phyloP scores from a whole-genome alignment of 1,140 invertebrate genomes.

The Liolophura sinensis region DNA sequence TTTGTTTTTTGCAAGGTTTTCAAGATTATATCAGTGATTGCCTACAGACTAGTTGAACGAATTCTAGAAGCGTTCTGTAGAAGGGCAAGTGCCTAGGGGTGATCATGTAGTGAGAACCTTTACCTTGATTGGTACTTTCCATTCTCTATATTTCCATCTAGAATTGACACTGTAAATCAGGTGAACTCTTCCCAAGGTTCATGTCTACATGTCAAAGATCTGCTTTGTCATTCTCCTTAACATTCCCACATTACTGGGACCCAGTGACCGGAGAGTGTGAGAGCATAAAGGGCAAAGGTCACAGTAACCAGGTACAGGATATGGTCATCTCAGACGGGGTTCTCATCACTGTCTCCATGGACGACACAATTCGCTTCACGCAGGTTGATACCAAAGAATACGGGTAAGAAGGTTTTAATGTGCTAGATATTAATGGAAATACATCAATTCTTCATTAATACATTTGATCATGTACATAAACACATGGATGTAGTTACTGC shows the following conservation, averaged over 20 bases:
- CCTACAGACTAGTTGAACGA: background rate
- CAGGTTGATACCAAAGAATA: conserved; percentile 70
- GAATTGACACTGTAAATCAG: too few species aligned
- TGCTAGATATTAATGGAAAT: too few species aligned
- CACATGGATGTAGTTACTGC: background rate
- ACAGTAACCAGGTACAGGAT: conserved; percentile 93
- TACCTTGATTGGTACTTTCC: too few species aligned
- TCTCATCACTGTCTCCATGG: conserved; percentile 86
- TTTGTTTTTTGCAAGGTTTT: background rate
- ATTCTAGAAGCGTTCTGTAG: background rate
- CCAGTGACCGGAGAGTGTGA: conserved; percentile 76
- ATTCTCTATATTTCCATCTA: too few species aligned
- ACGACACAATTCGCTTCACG: conserved; percentile 81
- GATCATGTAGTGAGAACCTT: background rate
- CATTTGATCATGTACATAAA: background rate
- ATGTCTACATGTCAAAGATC: too few species aligned
- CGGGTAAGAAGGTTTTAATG: conserved; percentile 51
- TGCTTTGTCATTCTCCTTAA: conserved; percentile 23
- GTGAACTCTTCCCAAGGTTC: too few species aligned
- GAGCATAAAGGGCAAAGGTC: conserved; percentile 78
- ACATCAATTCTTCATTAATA: too few species aligned
- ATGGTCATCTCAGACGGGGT: conserved; percentile 72
- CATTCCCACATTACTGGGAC: conserved; percentile 73
- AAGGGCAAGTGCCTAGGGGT: background rate
- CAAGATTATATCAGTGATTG: background rate